phyloP scores from a whole-genome alignment of 2,888 invertebrate genomes.

The Parnassius mnemosyne region DNA sequence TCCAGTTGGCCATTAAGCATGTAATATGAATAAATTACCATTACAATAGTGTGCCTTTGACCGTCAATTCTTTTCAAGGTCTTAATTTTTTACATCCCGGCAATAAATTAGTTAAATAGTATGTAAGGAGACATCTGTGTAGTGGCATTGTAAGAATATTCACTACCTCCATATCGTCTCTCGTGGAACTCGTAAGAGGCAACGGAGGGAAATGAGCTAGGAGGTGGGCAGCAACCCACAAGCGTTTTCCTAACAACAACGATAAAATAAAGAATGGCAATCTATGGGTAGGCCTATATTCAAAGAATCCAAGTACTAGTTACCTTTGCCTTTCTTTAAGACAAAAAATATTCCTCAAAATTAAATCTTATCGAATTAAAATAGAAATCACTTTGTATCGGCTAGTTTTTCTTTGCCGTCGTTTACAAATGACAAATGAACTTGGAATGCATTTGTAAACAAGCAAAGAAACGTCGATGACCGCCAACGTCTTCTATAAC shows the following conservation, averaged over 20 bases:
- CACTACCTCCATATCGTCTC: too few species aligned
- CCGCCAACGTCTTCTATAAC: slow-evolving; percentile 34
- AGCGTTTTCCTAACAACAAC: too few species aligned
- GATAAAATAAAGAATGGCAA: too few species aligned
- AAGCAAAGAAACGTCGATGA: slow-evolving; percentile 41
- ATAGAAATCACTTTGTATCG: slow-evolving; percentile 22
- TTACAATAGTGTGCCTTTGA: slow-evolving; percentile 17
- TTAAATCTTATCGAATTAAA: slow-evolving; percentile 2
- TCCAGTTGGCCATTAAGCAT: slow-evolving; percentile 4
- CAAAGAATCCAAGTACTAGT: not conserved
- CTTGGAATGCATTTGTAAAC: slow-evolving; percentile 43
- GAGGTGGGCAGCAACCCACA: too few species aligned
- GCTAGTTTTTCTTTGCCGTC: slow-evolving; percentile 3
- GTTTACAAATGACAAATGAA: slow-evolving; percentile 40
- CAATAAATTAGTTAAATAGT: too few species aligned
- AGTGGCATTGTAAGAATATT: too few species aligned
- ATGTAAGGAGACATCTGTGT: too few species aligned
- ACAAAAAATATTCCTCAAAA: not conserved
- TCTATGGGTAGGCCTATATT: too few species aligned
- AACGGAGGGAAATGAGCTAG: too few species aligned
- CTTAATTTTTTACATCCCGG: not conserved
- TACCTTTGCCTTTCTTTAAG: not conserved
- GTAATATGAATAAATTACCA: slow-evolving; percentile 17
- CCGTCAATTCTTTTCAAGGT: slow-evolving; percentile 12
- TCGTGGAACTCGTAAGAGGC: too few species aligned